Percentiles rank a stretch among this genome's conserved stretches.
phyloP scores from a whole-genome alignment of 2,888 invertebrate genomes.

The Dastarcus helophoroides region DNA sequence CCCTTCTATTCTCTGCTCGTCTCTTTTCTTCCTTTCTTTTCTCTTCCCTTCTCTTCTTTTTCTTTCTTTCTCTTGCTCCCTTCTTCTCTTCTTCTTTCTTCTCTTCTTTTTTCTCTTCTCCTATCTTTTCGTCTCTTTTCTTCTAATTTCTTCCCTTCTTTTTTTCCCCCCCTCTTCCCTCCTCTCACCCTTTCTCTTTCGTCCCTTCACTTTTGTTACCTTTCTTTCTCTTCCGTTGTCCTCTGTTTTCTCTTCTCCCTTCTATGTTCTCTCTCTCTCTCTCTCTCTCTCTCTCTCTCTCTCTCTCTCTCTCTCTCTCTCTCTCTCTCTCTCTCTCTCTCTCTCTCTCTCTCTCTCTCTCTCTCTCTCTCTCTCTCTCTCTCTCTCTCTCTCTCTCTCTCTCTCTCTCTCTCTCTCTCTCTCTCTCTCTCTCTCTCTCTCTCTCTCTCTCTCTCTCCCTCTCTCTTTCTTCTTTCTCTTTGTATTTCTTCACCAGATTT shows the following conservation, averaged over 20 bases:
- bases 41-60: background rate
- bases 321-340: conserved; percentile 2
- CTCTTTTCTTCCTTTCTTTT: conserved; percentile 2
- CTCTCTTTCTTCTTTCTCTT: background rate
- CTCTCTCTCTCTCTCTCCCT: conserved; percentile 4
- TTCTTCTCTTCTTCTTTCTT: conserved; percentile 1
- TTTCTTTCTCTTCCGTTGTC: no score
- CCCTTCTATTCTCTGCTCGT: no score
- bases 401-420: conserved; percentile 4
- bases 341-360: conserved; percentile 1
- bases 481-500: background rate
- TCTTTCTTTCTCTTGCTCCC: no score
- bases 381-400: conserved; percentile 1
- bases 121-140: no score
- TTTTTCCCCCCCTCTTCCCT: background rate
- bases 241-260: no score
- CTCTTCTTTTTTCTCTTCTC: conserved; percentile 2
- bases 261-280: no score
- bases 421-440: conserved; percentile 4
- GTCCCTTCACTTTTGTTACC: no score
- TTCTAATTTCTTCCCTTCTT: background rate
- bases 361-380: conserved; percentile 2
- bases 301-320: conserved; percentile 4
- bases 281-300: conserved; percentile 5
- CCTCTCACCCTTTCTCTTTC: background rate